Percentiles rank a stretch among this genome's conserved stretches.
These are phyloP conservation scores for Lycopodina hypogea DNA, from an alignment of 37 sponge, comb jelly and placozoan genomes.

Conservation along the genomic window DNA sequence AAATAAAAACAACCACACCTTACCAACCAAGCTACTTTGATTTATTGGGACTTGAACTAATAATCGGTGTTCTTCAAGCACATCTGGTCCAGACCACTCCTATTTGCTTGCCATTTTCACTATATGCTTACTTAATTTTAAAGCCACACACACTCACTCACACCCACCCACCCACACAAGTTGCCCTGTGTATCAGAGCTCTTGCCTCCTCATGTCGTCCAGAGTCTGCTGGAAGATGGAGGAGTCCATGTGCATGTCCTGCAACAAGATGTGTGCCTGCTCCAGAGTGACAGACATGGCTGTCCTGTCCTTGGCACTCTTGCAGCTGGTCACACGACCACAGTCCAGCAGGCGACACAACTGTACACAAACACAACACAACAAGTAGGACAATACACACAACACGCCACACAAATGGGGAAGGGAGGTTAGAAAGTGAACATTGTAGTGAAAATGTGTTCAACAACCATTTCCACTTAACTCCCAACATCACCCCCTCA, in stretches of 20 bases:
- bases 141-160: no score
- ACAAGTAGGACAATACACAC: background rate
- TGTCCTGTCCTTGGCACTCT: constrained; percentile 94
- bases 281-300: constrained; percentile 93
- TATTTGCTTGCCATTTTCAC: no score
- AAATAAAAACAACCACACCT: no score
- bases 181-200: background rate
- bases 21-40: no score
- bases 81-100: no score
- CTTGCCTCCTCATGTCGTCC: constrained; percentile 76
- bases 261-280: constrained; percentile 57
- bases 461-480: no score
- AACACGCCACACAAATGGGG: background rate
- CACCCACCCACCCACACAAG: no score
- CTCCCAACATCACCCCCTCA: no score
- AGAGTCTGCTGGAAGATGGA: constrained; percentile 67
- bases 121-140: no score
- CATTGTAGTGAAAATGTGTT: background rate
- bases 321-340: constrained; percentile 89
- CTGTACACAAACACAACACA: constrained; percentile 28
- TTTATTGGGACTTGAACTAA: no score
- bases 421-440: no score
- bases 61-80: no score
- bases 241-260: constrained; percentile 62
- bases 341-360: constrained; percentile 72